Base-by-base conservation (phyloP, 2,888 invertebrate genomes). In the Drepana falcataria region DNA sequence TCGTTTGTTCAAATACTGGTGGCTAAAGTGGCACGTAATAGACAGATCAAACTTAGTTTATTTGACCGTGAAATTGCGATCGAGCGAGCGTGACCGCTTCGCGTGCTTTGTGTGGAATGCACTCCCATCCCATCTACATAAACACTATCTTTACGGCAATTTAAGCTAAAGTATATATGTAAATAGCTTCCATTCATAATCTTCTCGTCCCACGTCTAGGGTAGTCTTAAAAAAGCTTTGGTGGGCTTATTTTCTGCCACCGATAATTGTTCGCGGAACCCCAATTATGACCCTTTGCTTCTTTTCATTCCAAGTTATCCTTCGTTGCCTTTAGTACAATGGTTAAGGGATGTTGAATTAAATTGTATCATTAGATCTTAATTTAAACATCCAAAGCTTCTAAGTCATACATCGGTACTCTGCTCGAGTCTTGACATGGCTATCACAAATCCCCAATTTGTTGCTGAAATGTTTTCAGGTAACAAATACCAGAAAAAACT, bases 51-150 rank as follows among this genome's bases (percentile, higher is more conserved):
- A 83, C 77, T 80, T 78, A 66, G 78, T 75, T 77, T 81, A 77
- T 86, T 84, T 88, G 83, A 81, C 87, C 86, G 81, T 87, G 85
- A 86, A 89, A 87, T 86, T 83, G 78, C 77, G 73, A 78, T 77
- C 77, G 77, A 76, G 73, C 73, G 74, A 76, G 83, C 85, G 81
- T 81, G 82, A 81, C 82, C 69, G 77, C 65, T 75, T 78, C 75
- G 79, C 83, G 76, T 81, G 80, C 75, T 73, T 69, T 64, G 61
- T 66, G 63, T 62, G 68, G 73, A 74, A 79, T 74, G 73, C 73
- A 74, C 66, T 71, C 72, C 68, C 68, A 68, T 71, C 58, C 68
- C 68, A 68, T 71, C 58, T 65, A 53, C 58, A 61, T 57, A 58
- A 58, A 57, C 58, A 55, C 59, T 59, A 60, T 64, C 59, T 60